Conservation (phyloP, 2,797 vertebrate species). For the Argyrosomus regius region DNA sequence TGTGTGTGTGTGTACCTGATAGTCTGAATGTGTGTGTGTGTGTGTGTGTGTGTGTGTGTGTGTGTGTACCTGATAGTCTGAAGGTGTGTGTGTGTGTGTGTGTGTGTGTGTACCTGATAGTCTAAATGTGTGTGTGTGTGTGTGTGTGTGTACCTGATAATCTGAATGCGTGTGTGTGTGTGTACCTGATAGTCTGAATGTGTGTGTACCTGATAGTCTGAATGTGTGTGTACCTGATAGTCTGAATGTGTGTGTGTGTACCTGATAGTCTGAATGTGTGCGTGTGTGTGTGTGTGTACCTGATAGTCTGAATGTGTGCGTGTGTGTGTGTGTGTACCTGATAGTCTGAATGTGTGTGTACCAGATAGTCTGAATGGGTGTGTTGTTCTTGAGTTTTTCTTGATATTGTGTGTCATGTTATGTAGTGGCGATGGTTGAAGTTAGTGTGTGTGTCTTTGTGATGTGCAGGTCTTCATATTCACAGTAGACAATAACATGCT, state of each 20-base stretch:
- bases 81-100: no score
- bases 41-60: no score
- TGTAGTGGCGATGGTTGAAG: background rate
- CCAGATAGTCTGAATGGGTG: no score
- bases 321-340: background rate
- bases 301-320: no score
- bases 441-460: slow-evolving; percentile 4
- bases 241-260: background rate
- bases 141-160: background rate
- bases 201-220: background rate
- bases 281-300: background rate
- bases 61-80: no score
- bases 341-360: background rate
- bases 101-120: no score
- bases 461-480: slow-evolving; percentile 91
- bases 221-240: background rate
- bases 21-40: no score
- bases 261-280: background rate
- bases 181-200: background rate
- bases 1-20: no score
- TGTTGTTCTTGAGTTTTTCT: background rate
- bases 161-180: slow-evolving; percentile 11
- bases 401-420: background rate
- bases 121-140: no score
- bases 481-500: slow-evolving; percentile 79